A percentile compares a stretch with the other conserved stretches of the same genome.
Evolutionary conservation across 2,888 invertebrate species (phyloP).

Genomic region (Mamestra brassicae): DNA sequence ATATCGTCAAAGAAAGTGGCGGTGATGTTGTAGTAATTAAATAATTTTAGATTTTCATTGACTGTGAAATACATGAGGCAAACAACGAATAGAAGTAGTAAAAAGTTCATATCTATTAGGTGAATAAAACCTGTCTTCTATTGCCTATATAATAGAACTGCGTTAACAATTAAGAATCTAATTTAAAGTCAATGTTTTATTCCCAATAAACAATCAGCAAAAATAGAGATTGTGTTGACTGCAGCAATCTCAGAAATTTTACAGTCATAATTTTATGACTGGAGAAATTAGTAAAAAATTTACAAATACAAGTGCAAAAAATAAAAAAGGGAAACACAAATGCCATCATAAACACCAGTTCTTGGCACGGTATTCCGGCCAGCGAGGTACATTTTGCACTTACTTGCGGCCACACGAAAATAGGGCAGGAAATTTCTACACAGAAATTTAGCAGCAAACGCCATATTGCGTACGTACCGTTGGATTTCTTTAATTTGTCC

Average conservation of each 20-base stretch:
- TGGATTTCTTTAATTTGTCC: slow-evolving; percentile 56
- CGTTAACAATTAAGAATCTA: background rate
- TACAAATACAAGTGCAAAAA: slow-evolving; percentile 54
- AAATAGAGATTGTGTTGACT: background rate
- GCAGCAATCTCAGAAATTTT: background rate
- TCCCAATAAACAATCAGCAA: background rate
- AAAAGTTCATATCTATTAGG: background rate
- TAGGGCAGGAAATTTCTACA: slow-evolving; percentile 67
- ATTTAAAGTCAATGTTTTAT: too few species aligned
- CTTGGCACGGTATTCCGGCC: slow-evolving; percentile 67
- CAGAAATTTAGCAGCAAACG: slow-evolving; percentile 66
- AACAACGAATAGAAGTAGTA: background rate
- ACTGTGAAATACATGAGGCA: slow-evolving; percentile 1
- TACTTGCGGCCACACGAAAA: slow-evolving; percentile 70
- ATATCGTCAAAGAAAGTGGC: slow-evolving; percentile 24
- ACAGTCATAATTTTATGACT: slow-evolving; percentile 20
- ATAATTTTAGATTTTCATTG: background rate
- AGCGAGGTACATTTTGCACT: slow-evolving; percentile 68
- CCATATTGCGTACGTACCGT: slow-evolving; percentile 61
- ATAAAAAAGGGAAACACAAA: slow-evolving; percentile 58
- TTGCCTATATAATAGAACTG: too few species aligned
- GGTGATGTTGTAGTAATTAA: background rate
- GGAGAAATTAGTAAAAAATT: slow-evolving; percentile 55
- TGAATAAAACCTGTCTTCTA: too few species aligned
- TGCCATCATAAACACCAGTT: slow-evolving; percentile 65